Conservation (phyloP, 2,113 vertebrate species). For the Erythrolamprus reginae region DNA sequence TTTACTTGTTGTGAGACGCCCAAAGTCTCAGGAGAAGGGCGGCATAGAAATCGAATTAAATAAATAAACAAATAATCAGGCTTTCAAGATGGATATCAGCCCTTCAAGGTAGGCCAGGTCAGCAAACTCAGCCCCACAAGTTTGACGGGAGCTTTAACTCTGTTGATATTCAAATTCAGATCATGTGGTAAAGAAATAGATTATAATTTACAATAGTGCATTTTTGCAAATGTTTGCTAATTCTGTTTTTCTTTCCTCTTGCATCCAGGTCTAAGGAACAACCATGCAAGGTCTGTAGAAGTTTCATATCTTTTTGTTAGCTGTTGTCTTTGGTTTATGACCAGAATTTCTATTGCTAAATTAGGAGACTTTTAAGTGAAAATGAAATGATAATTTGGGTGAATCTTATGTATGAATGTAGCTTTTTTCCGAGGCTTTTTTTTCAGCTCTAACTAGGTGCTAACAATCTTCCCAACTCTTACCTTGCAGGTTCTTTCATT, state of each 20-base stretch:
- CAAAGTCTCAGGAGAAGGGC: no score
- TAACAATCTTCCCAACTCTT: no score
- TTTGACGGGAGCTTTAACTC: neutral
- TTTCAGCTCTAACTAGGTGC: no score
- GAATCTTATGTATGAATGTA: no score
- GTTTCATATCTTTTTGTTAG: neutral
- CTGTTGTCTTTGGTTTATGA: no score
- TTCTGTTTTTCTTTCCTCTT: fast-evolving
- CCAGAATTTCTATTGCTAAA: neutral
- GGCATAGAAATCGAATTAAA: no score
- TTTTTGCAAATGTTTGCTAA: fast-evolving
- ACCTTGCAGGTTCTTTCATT: no score
- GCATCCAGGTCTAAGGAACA: neutral
- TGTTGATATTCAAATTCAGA: neutral
- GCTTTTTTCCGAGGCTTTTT: no score
- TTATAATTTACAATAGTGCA: neutral
- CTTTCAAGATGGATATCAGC: neutral
- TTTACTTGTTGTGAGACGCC: no score
- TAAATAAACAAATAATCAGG: no score
- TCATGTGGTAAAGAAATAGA: neutral
- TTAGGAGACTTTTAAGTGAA: neutral
- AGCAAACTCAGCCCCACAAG: neutral
- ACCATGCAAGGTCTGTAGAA: conserved; percentile 37
- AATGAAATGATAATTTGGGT: no score
- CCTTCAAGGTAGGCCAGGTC: neutral